These are phyloP conservation scores for Zygaena filipendulae DNA, from an alignment of 2,888 invertebrate genomes.

Conservation along the genomic window DNA sequence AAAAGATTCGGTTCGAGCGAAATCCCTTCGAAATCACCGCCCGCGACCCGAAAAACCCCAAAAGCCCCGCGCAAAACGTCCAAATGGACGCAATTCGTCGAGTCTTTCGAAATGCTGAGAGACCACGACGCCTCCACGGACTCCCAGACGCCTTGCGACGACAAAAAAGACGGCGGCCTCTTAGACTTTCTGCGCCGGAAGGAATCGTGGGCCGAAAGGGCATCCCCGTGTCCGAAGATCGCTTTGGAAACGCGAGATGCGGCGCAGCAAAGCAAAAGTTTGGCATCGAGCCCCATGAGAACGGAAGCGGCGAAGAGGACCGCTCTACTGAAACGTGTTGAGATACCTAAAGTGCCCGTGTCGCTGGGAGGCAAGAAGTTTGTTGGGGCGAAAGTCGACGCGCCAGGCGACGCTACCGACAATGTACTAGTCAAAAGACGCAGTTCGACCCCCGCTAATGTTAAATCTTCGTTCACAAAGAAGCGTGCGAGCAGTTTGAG, in stretches of 20 bases:
- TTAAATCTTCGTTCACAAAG: slow-evolving; percentile 19
- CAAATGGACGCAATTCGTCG: slow-evolving; percentile 40
- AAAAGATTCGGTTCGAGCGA: slow-evolving; percentile 16
- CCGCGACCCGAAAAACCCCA: slow-evolving; percentile 10
- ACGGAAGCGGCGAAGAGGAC: slow-evolving; percentile 26
- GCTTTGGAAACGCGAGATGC: slow-evolving; percentile 11
- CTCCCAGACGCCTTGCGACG: slow-evolving; percentile 25
- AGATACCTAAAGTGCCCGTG: slow-evolving; percentile 29
- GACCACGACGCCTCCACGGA: slow-evolving; percentile 30
- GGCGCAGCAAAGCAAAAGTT: slow-evolving; percentile 27
- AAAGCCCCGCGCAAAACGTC: slow-evolving; percentile 20
- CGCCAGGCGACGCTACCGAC: slow-evolving; percentile 24
- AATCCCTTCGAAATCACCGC: slow-evolving; percentile 4
- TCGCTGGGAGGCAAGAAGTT: slow-evolving; percentile 22
- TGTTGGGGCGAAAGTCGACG: slow-evolving; percentile 10
- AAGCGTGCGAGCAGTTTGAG: slow-evolving; percentile 33
- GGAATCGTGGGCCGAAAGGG: slow-evolving; percentile 22
- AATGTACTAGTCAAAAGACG: slow-evolving; percentile 40
- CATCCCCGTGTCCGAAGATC: slow-evolving; percentile 22
- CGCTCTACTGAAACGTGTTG: slow-evolving; percentile 35
- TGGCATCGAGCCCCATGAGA: slow-evolving; percentile 37
- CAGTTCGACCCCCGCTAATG: slow-evolving; percentile 38
- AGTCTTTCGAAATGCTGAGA: slow-evolving; percentile 32
- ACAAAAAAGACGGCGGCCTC: slow-evolving; percentile 26
- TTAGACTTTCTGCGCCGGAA: slow-evolving; percentile 33